Evolutionary conservation across 2,888 invertebrate species (phyloP), one percentile per base, ranked within the genome.

Genomic region (Andrena minutula): DNA sequence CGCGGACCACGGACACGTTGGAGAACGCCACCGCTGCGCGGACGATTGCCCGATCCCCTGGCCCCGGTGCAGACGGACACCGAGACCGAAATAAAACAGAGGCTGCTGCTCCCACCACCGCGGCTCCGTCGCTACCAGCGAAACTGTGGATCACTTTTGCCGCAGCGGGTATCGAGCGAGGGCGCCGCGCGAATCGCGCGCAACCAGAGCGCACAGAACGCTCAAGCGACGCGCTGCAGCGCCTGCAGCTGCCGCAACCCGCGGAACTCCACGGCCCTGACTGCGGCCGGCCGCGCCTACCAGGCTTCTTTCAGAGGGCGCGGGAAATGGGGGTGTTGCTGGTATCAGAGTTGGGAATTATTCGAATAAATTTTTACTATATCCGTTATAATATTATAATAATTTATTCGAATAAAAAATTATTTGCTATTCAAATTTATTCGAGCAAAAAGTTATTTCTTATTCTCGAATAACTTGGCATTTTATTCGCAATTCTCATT

Each of bases 81-180:
- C 79, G 74, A 81, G 91, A 92, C 92, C 81, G 90, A 93, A 93
- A 93, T 93, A 93, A 93, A 91, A 90, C 88, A 86, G 89, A 92
- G 90, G 88, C 86, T 84, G 88, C 86, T 83, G 82, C 90, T 91
- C 91, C 92, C 91, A 90, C 93, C 89, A 91, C 89, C 69, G 58
- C 63, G 28, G 53, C 60, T 58, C 56, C 69, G 79, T 68, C 56
- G 82, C 77, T 83, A 82, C 79, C 75, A 82, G 75, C 81, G 74
- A 79, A 69, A 82, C 79, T 56, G 23, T 83, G 49, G 83, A 82
- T 82, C 87, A 58, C n/a, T 85, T 73, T 90, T 79, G 90, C 90
- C 86, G 92, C 91, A 84, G 90, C 91, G 88, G 75, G 88, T 91
- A 88, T 90, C 89, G 88, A 88, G 86, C 88, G 86, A 66, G 68